Conservation (phyloP, 92 coral and sea anemone genomes). For the Paramuricea clavata region DNA sequence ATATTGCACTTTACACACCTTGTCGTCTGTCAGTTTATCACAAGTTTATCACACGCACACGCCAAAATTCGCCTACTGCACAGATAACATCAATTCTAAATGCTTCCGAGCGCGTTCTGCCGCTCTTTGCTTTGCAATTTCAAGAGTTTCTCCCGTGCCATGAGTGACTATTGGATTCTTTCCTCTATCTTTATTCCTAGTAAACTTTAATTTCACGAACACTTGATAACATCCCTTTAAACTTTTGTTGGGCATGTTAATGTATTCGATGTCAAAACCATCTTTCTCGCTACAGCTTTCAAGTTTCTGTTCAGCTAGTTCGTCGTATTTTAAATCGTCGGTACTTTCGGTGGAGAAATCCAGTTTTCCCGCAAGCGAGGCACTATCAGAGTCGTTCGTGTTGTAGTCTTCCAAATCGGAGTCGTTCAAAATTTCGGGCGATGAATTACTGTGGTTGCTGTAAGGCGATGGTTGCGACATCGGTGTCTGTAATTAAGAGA, state of each 20-base stretch:
- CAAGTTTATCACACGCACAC: too few relatives aligned
- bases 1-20: too few relatives aligned
- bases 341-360: not conserved
- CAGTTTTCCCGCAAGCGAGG: not conserved
- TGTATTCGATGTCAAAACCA: conserved; percentile 15
- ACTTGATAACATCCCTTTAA: conserved; percentile 17
- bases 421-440: not conserved
- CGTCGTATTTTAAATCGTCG: not conserved
- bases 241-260: conserved; percentile 11
- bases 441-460: not conserved
- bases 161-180: conserved; percentile 13
- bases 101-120: conserved; percentile 2
- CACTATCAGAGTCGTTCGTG: not conserved
- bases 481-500: too few relatives aligned
- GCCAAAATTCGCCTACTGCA: not conserved
- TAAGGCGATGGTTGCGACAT: too few relatives aligned
- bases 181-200: not conserved
- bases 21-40: too few relatives aligned
- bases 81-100: conserved; percentile 17
- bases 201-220: conserved; percentile 20
- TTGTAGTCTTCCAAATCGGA: conserved; percentile 2
- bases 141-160: conserved; percentile 10
- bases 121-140: conserved; percentile 2
- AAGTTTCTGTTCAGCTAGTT: not conserved
- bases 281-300: not conserved